phyloP scores from a whole-genome alignment of 1,140 invertebrate genomes.

The Orchestia grillus region DNA sequence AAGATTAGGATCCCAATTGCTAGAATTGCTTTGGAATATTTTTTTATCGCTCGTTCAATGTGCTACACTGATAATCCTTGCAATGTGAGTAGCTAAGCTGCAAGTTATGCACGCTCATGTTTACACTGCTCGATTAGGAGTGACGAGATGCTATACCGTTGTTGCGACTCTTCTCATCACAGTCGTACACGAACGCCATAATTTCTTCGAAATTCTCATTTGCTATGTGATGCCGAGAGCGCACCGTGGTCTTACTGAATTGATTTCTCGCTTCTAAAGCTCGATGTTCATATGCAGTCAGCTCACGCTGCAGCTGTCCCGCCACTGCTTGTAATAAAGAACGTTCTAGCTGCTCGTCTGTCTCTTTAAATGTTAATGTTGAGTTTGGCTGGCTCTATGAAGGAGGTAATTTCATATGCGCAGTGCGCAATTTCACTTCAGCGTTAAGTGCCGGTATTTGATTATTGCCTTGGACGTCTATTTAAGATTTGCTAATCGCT shows the following conservation, averaged over 20 bases:
- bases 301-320: neutral
- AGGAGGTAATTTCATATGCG: neutral
- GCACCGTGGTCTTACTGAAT: too few relatives aligned
- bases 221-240: neutral
- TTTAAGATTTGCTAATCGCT: neutral
- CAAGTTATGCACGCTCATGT: neutral
- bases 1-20: neutral
- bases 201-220: neutral
- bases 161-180: neutral
- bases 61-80: neutral
- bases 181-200: neutral
- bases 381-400: neutral
- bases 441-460: neutral
- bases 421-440: neutral
- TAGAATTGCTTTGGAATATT: neutral
- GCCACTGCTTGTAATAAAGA: neutral
- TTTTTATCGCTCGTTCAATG: neutral
- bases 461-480: neutral
- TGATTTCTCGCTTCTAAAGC: neutral
- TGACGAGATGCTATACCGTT: neutral
- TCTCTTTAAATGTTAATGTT: conserved; percentile 2
- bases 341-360: neutral
- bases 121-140: neutral
- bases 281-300: neutral
- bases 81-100: neutral